Base-by-base conservation (phyloP, 2,888 invertebrate species). In the Ceriagrion tenellum region DNA sequence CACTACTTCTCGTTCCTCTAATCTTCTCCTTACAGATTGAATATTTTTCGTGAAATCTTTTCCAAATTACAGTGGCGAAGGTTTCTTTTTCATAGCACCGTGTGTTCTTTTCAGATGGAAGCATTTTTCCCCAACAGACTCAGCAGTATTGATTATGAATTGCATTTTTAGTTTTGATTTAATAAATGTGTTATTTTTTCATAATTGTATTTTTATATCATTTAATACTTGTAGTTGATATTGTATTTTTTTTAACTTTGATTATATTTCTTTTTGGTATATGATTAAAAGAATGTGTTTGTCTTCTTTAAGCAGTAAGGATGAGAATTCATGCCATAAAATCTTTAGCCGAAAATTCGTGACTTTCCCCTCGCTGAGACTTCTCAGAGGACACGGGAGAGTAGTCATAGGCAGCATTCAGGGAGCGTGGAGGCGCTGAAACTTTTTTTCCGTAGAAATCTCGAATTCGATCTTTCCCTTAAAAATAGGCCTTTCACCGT, bases 381-480 rank as follows among this genome's bases (percentile, higher is more conserved):
- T 35, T 81, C 35, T 13, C 12, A 3, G 81, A 81, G 35, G 81
- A 81, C 13, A 26, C 30, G 81, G 30, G 81, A 81, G 81, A 81
- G 18, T 81, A 81, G 30, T 18, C 35, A 47, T 3, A 18, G 18
- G 35, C 35, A 16, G 81, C 35, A 81, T 81, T 81, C 81, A 81
- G 81, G 30, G 81, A 81, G 26, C 81, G 16, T 81, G 81, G 35
- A 81, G 35, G 35, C 16, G 81, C 30, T 81, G 35, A 18, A 10
- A 59, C 26, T 35, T 81, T 47, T 47, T 81, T 81, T 81, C 81
- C 16, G 81, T 35, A 30, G 30, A 35, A 81, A 81, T 81, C 81
- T 81, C 81, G 81, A 35, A 81, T 81, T 81, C 81, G 35, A 81
- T 81, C 81, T 81, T 81, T 81, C n/a, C 18, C 81, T 81, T 81